phyloP scores from a whole-genome alignment of 2,113 vertebrate species.

The Melanerpes aurifrons region DNA sequence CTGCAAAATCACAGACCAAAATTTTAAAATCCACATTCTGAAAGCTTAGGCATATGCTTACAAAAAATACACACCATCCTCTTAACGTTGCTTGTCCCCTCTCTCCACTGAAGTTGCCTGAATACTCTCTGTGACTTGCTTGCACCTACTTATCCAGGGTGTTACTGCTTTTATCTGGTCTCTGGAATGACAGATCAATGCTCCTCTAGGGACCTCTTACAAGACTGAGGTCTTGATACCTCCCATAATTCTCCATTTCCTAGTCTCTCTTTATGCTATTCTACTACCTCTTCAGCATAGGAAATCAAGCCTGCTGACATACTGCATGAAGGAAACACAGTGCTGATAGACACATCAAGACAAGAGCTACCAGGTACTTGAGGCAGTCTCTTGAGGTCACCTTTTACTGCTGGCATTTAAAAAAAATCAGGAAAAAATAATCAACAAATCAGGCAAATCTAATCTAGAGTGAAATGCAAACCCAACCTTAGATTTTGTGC shows the following conservation, averaged over 20 bases:
- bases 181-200: neutral
- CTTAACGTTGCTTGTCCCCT: neutral
- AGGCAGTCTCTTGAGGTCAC: neutral
- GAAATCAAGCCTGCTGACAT: constrained; percentile 6
- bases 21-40: neutral
- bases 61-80: neutral
- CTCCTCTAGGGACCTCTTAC: neutral
- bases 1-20: neutral
- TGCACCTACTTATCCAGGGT: neutral
- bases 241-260: neutral
- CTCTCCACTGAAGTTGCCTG: neutral
- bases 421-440: neutral
- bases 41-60: neutral
- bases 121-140: neutral
- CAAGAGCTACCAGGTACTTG: neutral
- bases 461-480: neutral
- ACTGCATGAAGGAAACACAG: neutral
- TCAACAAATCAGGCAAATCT: neutral
- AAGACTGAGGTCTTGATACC: neutral
- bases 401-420: neutral
- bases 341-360: neutral
- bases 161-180: neutral
- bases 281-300: neutral
- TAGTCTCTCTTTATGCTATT: neutral
- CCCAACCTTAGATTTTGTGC: neutral